A percentile compares a stretch with the other conserved stretches of the same genome.
Conservation (phyloP, 2,113 vertebrate genomes). For the Ginglymostoma cirratum region DNA sequence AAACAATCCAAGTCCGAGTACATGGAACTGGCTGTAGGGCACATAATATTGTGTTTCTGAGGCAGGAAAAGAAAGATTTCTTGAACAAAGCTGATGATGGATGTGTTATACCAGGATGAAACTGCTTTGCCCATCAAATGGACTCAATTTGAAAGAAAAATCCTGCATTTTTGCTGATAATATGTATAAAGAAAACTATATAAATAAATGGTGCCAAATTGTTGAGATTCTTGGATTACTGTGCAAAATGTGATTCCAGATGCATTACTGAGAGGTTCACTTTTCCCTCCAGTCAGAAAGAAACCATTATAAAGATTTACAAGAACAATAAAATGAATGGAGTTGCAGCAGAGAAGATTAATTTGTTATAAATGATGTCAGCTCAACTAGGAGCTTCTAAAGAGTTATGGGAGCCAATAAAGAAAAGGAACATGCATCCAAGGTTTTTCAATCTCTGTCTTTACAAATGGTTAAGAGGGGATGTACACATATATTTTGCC, state of each 20-base stretch:
- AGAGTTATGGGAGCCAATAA: slow-evolving; percentile 5
- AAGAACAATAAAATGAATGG: background rate
- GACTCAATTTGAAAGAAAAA: background rate
- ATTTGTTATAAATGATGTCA: background rate
- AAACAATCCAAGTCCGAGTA: background rate
- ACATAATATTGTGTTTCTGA: background rate
- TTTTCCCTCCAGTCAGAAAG: background rate
- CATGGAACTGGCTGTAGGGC: background rate
- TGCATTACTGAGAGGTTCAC: slow-evolving; percentile 12
- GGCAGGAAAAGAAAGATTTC: background rate
- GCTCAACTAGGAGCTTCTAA: background rate
- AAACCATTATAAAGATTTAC: slow-evolving; percentile 14
- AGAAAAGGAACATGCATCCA: background rate
- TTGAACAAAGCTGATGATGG: background rate
- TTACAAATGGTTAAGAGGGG: background rate
- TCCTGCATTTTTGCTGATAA: background rate
- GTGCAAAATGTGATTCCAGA: background rate
- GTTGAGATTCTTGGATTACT: slow-evolving; percentile 1
- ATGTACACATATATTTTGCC: background rate
- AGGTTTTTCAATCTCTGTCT: background rate
- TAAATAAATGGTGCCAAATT: slow-evolving; percentile 7
- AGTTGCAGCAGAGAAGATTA: background rate
- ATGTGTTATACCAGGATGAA: background rate
- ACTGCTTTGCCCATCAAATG: background rate
- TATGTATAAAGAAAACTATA: background rate